Conservation (phyloP, 2,888 invertebrate genomes). For the Trypoxylon attenuatum region DNA sequence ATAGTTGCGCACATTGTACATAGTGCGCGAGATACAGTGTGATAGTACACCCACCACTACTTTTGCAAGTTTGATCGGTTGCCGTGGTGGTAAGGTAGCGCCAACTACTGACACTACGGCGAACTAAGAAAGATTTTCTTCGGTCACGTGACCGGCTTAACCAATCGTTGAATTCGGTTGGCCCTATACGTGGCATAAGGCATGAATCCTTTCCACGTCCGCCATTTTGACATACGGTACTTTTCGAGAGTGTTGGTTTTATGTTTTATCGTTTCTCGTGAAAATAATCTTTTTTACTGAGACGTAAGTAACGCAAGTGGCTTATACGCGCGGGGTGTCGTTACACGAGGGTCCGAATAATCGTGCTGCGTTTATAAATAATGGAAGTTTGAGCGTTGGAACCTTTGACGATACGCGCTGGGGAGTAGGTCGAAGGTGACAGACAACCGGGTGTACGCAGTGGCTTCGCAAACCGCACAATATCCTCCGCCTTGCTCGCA, state of each 20-base stretch:
- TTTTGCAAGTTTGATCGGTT: conserved; percentile 19
- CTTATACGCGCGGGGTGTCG: conserved; percentile 40
- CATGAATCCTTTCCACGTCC: conserved; percentile 85
- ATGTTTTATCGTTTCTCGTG: conserved; percentile 82
- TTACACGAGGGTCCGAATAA: conserved; percentile 33
- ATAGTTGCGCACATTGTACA: no score
- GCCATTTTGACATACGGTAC: conserved; percentile 90
- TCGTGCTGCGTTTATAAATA: conserved; percentile 41
- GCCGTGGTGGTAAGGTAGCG: neutral
- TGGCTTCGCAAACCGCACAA: conserved; percentile 60
- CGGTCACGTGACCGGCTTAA: conserved; percentile 59
- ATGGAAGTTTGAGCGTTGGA: conserved; percentile 50
- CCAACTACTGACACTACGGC: conserved; percentile 25
- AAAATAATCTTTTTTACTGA: conserved; percentile 76
- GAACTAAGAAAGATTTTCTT: conserved; percentile 19
- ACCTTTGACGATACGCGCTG: conserved; percentile 55
- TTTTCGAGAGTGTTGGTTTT: conserved; percentile 82
- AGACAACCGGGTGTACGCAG: conserved; percentile 69
- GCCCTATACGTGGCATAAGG: conserved; percentile 87
- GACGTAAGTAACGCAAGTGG: conserved; percentile 73
- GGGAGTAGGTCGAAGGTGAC: conserved; percentile 71
- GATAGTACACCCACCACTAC: conserved; percentile 10
- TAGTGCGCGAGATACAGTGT: neutral
- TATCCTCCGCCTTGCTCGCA: conserved; percentile 48
- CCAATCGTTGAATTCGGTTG: conserved; percentile 66